Percentiles rank a stretch among this genome's conserved stretches.
Conservation (phyloP, 2,797 vertebrate species). For the Somateria mollissima region DNA sequence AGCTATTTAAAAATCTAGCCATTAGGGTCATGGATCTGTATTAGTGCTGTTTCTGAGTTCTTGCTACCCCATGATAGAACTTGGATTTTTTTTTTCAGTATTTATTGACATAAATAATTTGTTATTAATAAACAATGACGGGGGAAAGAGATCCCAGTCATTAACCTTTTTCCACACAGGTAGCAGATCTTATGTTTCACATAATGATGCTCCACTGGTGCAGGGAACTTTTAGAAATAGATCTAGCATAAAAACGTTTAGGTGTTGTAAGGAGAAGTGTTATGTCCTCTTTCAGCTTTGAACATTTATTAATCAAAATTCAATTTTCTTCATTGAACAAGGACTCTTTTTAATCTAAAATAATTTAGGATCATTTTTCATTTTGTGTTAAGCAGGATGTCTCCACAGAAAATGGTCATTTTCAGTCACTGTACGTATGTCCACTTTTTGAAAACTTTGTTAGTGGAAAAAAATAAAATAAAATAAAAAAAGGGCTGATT, state of each 20-base stretch:
- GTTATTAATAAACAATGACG: not conserved
- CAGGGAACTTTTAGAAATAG: not conserved
- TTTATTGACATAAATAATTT: not conserved
- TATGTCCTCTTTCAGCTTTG: not conserved
- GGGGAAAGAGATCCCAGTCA: not conserved
- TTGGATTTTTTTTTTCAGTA: not conserved
- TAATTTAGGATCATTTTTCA: not conserved
- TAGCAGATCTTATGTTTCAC: not conserved
- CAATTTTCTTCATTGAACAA: not conserved
- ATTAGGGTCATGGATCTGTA: rapidly evolving
- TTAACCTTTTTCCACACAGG: not conserved
- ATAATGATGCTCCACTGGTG: not conserved
- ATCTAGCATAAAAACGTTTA: too few species aligned
- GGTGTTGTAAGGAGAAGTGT: not conserved
- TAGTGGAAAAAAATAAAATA: not conserved
- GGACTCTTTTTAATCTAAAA: not conserved
- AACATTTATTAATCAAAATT: not conserved
- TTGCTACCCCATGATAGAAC: not conserved
- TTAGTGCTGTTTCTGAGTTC: not conserved
- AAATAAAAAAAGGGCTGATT: not conserved
- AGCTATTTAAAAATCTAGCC: not conserved
- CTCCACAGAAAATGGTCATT: not conserved
- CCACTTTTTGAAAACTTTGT: not conserved
- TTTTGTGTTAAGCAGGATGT: not conserved
- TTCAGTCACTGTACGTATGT: not conserved